Percentiles rank a stretch among this genome's conserved stretches.
These are phyloP conservation scores for Calameuta pallipes DNA, from an alignment of 2,888 invertebrate genomes.

Conservation along the genomic window DNA sequence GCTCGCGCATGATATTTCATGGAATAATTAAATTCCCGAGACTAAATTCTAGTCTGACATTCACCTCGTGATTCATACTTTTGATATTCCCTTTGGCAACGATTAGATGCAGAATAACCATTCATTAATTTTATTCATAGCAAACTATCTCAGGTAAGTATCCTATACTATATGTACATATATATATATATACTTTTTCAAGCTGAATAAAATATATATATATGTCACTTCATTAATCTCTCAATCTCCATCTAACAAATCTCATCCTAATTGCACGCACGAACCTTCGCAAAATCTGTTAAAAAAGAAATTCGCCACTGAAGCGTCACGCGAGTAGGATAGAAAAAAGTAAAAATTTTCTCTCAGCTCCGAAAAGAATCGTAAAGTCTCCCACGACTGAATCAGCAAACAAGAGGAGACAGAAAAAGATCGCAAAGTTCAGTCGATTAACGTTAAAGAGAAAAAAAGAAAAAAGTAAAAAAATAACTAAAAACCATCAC, in stretches of 20 bases:
- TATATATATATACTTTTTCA: too few relatives aligned
- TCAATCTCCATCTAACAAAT: background rate
- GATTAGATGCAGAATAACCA: constrained; percentile 34
- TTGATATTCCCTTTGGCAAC: constrained; percentile 27
- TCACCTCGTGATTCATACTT: constrained; percentile 30
- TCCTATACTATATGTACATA: background rate
- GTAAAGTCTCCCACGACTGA: background rate
- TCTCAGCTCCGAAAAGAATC: background rate
- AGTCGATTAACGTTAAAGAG: constrained; percentile 10
- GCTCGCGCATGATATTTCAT: background rate
- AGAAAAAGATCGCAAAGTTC: background rate
- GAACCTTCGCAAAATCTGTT: background rate
- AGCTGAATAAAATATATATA: background rate
- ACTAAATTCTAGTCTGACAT: background rate
- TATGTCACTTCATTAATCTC: background rate
- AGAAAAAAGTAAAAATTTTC: background rate
- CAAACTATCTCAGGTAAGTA: constrained; percentile 1
- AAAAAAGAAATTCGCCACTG: background rate
- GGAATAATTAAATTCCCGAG: background rate
- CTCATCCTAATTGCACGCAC: background rate
- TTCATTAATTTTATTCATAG: constrained; percentile 49
- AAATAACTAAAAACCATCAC: background rate
- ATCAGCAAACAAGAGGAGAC: background rate
- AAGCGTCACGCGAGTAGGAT: background rate
- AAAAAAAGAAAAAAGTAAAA: background rate